Evolutionary conservation across 2,113 vertebrate genomes (phyloP), one percentile per base, ranked within the genome.

Genomic region (western clawed frog (Xenopus tropicalis)): DNA sequence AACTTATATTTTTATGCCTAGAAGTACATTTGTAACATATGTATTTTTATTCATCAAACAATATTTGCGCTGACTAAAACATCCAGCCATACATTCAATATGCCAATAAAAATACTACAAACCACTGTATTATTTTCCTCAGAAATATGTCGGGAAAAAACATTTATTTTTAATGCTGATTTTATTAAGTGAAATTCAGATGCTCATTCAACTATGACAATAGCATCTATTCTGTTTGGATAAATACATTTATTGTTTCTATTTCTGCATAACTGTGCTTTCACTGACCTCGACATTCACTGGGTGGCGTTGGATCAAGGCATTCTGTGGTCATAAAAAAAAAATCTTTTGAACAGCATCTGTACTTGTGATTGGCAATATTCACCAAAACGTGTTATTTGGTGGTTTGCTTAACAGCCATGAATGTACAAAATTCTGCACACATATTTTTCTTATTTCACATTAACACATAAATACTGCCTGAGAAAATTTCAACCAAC

Each of bases 361-460:
- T 65, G 62, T 43, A 65, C 62, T 65, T 65, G 20, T 65, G 62
- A 43, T 65, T 65, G 62, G 62, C 62, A 44, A 13, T 65, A 20
- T 13, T 65, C 37, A 43, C 37, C 14, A 42, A 63, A 65, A 21
- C n/a, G 19, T 65, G 62, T 65, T 65, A 65, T 65, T 65, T 21
- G 37, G 62, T 44, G 37, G 62, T 42, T 65, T 65, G 37, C n/a
- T 43, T 65, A 65, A n/a, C 62, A 43, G 62, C 24, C 37, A 44
- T 65, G 62, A 65, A 20, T 65, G 42, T 65, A 65, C 19, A 37
- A 65, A 65, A 54, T 54, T 14, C 3, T 54, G 16, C 52, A 54
- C 19, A 54, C 52, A 54, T 54, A 54, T 54, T 54, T 54, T 48
- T 17, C 16, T 54, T 54, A 54, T 54, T 54, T 54, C n/a, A 54